phyloP scores from a whole-genome alignment of 2,888 invertebrate species.

The Baccha elongata region DNA sequence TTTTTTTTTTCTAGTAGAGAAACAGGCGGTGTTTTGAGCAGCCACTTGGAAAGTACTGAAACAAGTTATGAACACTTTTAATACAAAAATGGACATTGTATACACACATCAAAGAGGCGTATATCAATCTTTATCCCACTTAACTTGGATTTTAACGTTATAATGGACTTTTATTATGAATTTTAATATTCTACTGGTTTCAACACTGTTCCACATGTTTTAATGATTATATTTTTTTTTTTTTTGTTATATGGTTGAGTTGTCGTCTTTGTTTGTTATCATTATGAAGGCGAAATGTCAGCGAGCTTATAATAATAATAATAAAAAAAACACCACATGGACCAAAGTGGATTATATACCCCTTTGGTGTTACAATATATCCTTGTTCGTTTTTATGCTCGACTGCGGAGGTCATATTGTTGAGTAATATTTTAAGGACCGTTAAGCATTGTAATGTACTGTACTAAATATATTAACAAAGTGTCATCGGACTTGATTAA shows the following conservation, averaged over 20 bases:
- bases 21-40: constrained; percentile 26
- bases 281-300: constrained; percentile 59
- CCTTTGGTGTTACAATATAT: constrained; percentile 56
- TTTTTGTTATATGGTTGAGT: constrained; percentile 1
- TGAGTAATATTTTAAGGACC: constrained; percentile 67
- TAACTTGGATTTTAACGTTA: constrained; percentile 39
- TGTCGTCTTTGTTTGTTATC: constrained; percentile 41
- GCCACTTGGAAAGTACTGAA: constrained; percentile 56
- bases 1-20: constrained; percentile 17
- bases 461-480: constrained; percentile 72
- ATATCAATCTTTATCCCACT: constrained; percentile 54
- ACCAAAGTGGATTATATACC: constrained; percentile 46
- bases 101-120: constrained; percentile 58
- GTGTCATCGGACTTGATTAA: constrained; percentile 72
- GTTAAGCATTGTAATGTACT: constrained; percentile 73
- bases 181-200: constrained; percentile 56
- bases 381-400: constrained; percentile 50
- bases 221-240: constrained; percentile 27
- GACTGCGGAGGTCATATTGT: constrained; percentile 68
- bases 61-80: constrained; percentile 67
- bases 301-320: constrained; percentile 24
- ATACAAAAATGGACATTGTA: constrained; percentile 28
- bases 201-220: constrained; percentile 36
- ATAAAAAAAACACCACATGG: constrained; percentile 8
- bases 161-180: constrained; percentile 71